phyloP scores from a whole-genome alignment of 2,113 vertebrate genomes.

The Corynorhinus townsendii region DNA sequence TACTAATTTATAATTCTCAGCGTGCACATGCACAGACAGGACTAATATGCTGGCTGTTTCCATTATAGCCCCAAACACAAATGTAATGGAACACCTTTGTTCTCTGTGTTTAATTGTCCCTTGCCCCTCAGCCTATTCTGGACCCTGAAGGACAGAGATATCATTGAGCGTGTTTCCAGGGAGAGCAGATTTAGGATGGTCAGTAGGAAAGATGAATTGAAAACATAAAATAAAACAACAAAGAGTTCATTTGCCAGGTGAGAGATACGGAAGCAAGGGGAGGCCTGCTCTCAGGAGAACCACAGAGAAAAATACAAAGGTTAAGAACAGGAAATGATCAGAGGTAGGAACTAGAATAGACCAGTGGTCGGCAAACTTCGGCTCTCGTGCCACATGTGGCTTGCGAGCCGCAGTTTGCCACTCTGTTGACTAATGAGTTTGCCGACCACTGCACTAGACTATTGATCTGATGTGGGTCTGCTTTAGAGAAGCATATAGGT shows the following conservation, averaged over 20 bases:
- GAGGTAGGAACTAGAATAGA: neutral
- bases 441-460: neutral
- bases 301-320: neutral
- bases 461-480: neutral
- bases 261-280: neutral
- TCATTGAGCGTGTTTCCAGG: neutral
- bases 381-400: no score
- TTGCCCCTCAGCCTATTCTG: neutral
- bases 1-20: neutral
- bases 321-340: neutral
- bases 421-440: no score
- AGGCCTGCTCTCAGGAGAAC: neutral
- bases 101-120: slow-evolving; percentile 30
- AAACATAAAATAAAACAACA: slow-evolving; percentile 30
- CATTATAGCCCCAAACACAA: neutral
- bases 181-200: neutral
- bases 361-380: no score
- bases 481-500: neutral
- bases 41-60: neutral
- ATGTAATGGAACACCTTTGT: neutral
- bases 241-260: neutral
- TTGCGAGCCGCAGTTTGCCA: no score
- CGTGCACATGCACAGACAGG: neutral
- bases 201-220: neutral
- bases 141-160: neutral